A percentile compares a stretch with the other conserved stretches of the same genome.
Evolutionary conservation across 2,888 invertebrate genomes (phyloP).

Genomic region (Heliconius aoede): DNA sequence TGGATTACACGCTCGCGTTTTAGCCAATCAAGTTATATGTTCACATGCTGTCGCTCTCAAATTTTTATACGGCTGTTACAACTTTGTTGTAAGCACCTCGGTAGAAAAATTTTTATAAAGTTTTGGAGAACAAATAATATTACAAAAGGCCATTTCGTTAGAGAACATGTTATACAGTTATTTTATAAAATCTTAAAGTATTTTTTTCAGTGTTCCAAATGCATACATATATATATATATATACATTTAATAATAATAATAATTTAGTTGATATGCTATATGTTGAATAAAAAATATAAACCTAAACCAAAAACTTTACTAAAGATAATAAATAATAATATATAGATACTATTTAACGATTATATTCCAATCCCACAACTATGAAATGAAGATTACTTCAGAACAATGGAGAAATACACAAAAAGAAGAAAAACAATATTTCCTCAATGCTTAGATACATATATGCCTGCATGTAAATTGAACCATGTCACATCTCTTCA

Average conservation of each 20-base stretch:
- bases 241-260: no score
- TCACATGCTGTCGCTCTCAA: not conserved
- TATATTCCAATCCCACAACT: no score
- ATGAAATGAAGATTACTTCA: no score
- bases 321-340: no score
- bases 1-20: not conserved
- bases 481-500: not conserved
- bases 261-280: no score
- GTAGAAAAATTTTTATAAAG: not conserved
- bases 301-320: no score
- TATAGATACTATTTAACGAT: no score
- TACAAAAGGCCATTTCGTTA: not conserved
- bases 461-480: not conserved
- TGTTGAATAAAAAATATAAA: no score
- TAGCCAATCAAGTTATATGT: slow-evolving; percentile 2
- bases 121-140: not conserved
- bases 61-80: slow-evolving; percentile 8
- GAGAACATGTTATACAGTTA: not conserved
- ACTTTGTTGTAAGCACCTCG: slow-evolving; percentile 4
- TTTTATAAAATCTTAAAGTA: no score
- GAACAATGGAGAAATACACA: not conserved
- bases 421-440: not conserved
- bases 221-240: no score
- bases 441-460: not conserved
- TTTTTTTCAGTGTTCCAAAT: no score